phyloP scores from a whole-genome alignment of 2,113 vertebrate species.

The Silurus asotus region DNA sequence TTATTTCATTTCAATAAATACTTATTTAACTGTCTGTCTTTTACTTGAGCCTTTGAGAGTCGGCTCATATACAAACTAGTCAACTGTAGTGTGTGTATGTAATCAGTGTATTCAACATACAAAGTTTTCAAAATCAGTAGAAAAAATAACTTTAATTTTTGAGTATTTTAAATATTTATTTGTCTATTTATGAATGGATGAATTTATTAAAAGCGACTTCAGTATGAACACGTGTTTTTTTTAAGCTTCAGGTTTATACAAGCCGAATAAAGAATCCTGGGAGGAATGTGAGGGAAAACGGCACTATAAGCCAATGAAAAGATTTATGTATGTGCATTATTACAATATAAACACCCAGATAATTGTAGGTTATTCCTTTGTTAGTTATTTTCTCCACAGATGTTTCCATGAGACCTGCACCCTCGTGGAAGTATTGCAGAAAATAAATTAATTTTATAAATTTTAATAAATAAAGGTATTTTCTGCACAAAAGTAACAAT shows the following conservation, averaged over 20 bases:
- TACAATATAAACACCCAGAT: background rate
- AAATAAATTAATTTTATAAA: too few species aligned
- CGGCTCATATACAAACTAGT: background rate
- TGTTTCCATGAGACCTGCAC: too few species aligned
- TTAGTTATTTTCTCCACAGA: background rate
- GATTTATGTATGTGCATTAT: background rate
- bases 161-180: too few species aligned
- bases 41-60: background rate
- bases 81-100: background rate
- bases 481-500: too few species aligned
- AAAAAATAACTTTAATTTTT: too few species aligned
- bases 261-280: background rate
- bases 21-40: background rate
- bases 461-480: too few species aligned
- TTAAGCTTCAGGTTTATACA: background rate
- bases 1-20: background rate
- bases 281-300: background rate
- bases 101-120: too few species aligned
- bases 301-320: background rate
- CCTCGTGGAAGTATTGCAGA: too few species aligned
- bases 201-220: background rate
- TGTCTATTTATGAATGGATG: too few species aligned
- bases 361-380: background rate
- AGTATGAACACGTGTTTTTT: background rate
- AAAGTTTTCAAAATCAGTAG: too few species aligned